Evolutionary conservation across 2,113 vertebrate genomes (phyloP), one percentile per base, ranked within the genome.

Genomic region (Mormyrus iriodes): DNA sequence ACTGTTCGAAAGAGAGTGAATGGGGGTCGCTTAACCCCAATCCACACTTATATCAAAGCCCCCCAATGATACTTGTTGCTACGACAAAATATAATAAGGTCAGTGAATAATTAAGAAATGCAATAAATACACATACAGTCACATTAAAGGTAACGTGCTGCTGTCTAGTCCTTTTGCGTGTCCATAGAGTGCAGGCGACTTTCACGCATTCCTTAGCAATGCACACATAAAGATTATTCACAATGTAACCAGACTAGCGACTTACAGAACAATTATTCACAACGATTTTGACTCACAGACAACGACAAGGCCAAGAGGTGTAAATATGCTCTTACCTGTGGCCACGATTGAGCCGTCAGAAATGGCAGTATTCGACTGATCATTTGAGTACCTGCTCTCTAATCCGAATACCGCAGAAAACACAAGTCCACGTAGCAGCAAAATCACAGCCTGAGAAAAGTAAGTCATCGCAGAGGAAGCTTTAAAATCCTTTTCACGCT

Each of bases 361-460:
- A 49, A 88, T 88, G 89, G 83, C 89, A 85, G 87, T 58, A 82
- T 27, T 83, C 51, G 94, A 88, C 69, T 94, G 92, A 91, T 93
- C 88, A 69, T 90, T 93, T 17, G 93, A 91, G 93, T 91, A 92
- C 90, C 92, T 90, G 92, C 92, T 92, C 88, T 95, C 95, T 91
- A 91, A 94, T 92, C 95, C 94, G 92, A 96, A 94, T 93, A 96
- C 95, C 93, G 95, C 95, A 95, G 94, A 96, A 95, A 96, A 94
- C 94, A 96, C 92, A 94, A 96, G 95, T 95, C 96, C 96, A 95
- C 95, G 95, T 91, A 96, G 95, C 94, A 96, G 90, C 58, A 94
- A 91, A 91, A 93, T 91, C 91, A 95, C 90, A 58, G 94, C 91
- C 92, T 91, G 90, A 92, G 92, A 93, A 90, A 94, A 92, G 94